phyloP scores from a whole-genome alignment of 1,140 invertebrate species.

The Tigriopus japonicus region DNA sequence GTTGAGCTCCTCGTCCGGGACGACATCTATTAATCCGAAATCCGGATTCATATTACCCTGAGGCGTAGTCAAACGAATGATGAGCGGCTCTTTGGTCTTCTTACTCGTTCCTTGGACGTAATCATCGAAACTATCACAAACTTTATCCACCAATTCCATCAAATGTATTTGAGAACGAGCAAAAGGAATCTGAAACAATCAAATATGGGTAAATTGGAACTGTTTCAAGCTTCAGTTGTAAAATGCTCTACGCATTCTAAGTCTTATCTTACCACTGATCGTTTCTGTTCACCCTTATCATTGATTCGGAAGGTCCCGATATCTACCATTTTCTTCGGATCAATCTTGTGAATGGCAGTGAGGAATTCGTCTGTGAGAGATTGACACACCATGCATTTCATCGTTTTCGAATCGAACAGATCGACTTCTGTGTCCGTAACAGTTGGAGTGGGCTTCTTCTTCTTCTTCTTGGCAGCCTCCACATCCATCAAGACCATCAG shows the following conservation, averaged over 20 bases:
- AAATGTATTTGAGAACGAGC: conserved; percentile 55
- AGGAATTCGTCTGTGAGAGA: conserved; percentile 49
- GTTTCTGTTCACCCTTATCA: conserved; percentile 48
- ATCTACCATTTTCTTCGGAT: conserved; percentile 54
- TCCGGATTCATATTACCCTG: conserved; percentile 48
- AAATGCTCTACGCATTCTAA: neutral
- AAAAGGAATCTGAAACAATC: conserved; percentile 37
- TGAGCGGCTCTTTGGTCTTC: conserved; percentile 41
- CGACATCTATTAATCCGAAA: conserved; percentile 46
- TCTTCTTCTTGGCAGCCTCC: neutral
- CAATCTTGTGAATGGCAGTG: conserved; percentile 38
- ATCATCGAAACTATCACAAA: conserved; percentile 61
- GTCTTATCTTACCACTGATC: conserved; percentile 34
- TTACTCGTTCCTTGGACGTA: conserved; percentile 59
- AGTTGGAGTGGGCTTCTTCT: neutral
- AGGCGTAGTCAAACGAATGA: conserved; percentile 42
- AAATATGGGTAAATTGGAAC: neutral
- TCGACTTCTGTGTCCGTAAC: neutral
- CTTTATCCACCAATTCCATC: conserved; percentile 53
- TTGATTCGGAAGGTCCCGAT: conserved; percentile 63
- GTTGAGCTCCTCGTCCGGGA: conserved; percentile 58
- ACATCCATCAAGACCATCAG: too few relatives aligned
- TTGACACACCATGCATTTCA: conserved; percentile 42
- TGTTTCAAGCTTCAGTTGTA: neutral
- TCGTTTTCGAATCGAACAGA: neutral